A percentile compares a stretch with the other conserved stretches of the same genome.
Conservation (phyloP, 2,797 vertebrate genomes). For the Mormyrus hasselquistii region DNA sequence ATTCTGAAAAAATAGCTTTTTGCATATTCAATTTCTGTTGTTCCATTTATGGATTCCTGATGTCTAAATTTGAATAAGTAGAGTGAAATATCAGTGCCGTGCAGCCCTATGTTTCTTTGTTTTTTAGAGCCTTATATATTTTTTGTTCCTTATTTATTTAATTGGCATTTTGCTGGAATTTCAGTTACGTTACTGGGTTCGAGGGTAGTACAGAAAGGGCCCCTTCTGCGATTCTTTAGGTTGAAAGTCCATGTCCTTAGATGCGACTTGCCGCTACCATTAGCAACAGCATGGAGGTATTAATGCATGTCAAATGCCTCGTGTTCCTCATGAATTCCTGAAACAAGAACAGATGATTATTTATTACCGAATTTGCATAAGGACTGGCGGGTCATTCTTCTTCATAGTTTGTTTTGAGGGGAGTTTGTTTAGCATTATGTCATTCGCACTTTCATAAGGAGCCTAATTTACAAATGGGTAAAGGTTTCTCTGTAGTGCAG, state of each 20-base stretch:
- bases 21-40: background rate
- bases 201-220: background rate
- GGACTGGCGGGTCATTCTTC: slow-evolving; percentile 67
- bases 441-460: slow-evolving; percentile 64
- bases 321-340: slow-evolving; percentile 48
- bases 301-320: background rate
- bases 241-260: background rate
- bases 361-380: slow-evolving; percentile 59
- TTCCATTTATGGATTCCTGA: background rate
- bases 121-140: background rate
- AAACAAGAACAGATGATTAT: slow-evolving; percentile 57
- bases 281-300: background rate
- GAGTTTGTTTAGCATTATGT: slow-evolving; percentile 55
- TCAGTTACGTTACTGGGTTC: background rate
- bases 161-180: background rate
- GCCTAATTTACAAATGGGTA: slow-evolving; percentile 68
- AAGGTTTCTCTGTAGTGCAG: slow-evolving; percentile 15
- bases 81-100: background rate
- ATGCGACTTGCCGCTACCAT: background rate
- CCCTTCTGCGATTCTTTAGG: background rate
- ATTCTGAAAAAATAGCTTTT: background rate
- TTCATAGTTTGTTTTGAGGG: slow-evolving; percentile 56
- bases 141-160: background rate
- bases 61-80: background rate
- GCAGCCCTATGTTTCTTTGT: background rate